Evolutionary conservation across 2,113 vertebrate genomes (phyloP).

Genomic region (Procavia capensis): DNA sequence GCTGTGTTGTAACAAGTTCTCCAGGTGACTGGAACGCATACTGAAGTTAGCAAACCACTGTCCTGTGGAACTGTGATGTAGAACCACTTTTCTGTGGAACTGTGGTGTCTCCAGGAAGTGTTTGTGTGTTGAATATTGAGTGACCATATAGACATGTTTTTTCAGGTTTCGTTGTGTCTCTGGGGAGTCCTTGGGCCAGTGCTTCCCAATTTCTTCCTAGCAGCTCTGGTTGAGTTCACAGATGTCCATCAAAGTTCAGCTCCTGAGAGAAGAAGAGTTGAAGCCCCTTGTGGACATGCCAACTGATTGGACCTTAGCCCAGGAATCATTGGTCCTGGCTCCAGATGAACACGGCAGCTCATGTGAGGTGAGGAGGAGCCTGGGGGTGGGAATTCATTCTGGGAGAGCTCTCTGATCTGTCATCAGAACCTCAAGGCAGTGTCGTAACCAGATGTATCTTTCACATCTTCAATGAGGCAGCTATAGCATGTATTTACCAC

Average conservation of each 20-base stretch:
- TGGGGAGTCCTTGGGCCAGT: background rate
- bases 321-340: background rate
- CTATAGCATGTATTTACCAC: no score
- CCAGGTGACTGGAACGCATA: background rate
- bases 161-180: slow-evolving; percentile 44
- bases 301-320: background rate
- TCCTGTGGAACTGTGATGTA: no score
- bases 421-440: background rate
- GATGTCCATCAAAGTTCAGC: background rate
- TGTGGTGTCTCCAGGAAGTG: background rate
- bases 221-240: background rate
- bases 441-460: no score
- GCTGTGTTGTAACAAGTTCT: background rate
- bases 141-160: background rate
- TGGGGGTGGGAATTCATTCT: background rate
- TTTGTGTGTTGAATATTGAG: background rate
- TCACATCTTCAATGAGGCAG: no score
- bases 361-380: slow-evolving; percentile 49
- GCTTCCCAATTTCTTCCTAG: background rate
- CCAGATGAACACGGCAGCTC: background rate
- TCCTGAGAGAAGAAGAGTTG: background rate
- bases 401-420: background rate
- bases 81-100: background rate
- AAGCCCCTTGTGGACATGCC: background rate
- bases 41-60: no score